phyloP scores from a whole-genome alignment of 2,888 invertebrate genomes.

The Stenichneumon culpator region DNA sequence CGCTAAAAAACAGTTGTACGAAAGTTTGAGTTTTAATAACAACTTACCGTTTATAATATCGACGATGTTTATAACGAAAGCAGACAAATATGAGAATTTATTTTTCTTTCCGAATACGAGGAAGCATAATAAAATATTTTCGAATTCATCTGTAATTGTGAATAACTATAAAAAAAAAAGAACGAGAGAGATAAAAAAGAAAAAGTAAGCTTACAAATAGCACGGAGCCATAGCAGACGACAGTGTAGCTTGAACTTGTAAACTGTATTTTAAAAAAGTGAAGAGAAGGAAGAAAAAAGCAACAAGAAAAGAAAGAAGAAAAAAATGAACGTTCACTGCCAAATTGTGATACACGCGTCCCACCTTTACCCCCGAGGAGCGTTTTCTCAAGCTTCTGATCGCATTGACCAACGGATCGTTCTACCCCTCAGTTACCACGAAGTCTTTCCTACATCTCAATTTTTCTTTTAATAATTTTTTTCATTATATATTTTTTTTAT shows the following conservation, averaged over 20 bases:
- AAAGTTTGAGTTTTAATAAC: conserved; percentile 68
- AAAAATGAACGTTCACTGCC: conserved; percentile 82
- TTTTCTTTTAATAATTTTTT: conserved; percentile 14
- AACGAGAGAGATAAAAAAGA: conserved; percentile 37
- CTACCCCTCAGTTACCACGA: conserved; percentile 65
- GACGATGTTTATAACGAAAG: conserved; percentile 34
- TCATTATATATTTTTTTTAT: conserved; percentile 7
- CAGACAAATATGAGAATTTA: conserved; percentile 73
- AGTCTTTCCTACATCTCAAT: conserved; percentile 9
- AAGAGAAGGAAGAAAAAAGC: conserved; percentile 66
- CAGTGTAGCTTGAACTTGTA: conserved; percentile 67
- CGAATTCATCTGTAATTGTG: conserved; percentile 71
- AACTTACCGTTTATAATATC: conserved; percentile 28
- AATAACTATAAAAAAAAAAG: conserved; percentile 51
- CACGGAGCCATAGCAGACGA: conserved; percentile 66
- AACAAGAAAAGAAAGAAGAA: conserved; percentile 39
- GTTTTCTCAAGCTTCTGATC: conserved; percentile 71
- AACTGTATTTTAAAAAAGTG: conserved; percentile 78
- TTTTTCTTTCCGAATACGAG: conserved; percentile 74
- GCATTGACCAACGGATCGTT: conserved; percentile 75
- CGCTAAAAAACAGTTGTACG: conserved; percentile 73
- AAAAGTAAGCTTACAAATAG: conserved; percentile 49
- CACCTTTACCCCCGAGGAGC: conserved; percentile 73
- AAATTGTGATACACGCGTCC: conserved; percentile 84
- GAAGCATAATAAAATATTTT: conserved; percentile 76